Base-by-base conservation (phyloP, 2,113 vertebrate species). In the Scytalopus superciliaris region DNA sequence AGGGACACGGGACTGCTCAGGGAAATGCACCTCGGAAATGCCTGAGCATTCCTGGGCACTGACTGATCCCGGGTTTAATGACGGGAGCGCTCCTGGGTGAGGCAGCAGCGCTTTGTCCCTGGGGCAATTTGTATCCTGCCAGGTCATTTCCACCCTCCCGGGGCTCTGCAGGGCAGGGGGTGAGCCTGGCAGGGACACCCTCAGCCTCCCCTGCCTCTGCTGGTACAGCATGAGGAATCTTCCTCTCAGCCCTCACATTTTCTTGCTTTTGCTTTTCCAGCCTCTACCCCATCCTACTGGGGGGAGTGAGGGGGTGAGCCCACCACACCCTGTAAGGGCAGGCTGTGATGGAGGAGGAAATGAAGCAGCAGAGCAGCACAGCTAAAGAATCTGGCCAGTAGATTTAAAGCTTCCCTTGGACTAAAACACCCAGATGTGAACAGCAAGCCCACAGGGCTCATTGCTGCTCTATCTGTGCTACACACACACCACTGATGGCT, bases 311-410 rank as follows among this genome's bases (percentile, higher is more conserved):
- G 70, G 39, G 1, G 2, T 37, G 70, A 60, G 18, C 59, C 42
- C 60, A 39, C 8, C 9, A 3, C 47, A 50, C 3, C 33, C 72
- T 0, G 0, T 4, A 6, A 47, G 17, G 16, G 57, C 35, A 19
- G 45, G n/a, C 30, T 73, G 31, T 12, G 74, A 4, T 10, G 50
- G 44, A 57, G 37, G 28, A 67, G 23, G 39, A 49, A 37, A 14
- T 5, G 33, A 37, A 19, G 52, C 74, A 74, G 45, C 28, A 28
- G 28, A 67, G 40, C 10, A 3, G 49, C 31, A 8, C 7, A 2
- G 52, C 45, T 35, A 40, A 33, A 44, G 47, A 42, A 79, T 33
- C 3, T 33, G 27, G 12, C 27, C 35, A 15, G 27, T 24, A 40
- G 19, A 22, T 67, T 83, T 27, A 63, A 39, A 6, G n/a, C 63